A percentile compares a stretch with the other conserved stretches of the same genome.
These are phyloP conservation scores for Alentia gelatinosa DNA, from an alignment of 2,888 invertebrate genomes.

Conservation along the genomic window DNA sequence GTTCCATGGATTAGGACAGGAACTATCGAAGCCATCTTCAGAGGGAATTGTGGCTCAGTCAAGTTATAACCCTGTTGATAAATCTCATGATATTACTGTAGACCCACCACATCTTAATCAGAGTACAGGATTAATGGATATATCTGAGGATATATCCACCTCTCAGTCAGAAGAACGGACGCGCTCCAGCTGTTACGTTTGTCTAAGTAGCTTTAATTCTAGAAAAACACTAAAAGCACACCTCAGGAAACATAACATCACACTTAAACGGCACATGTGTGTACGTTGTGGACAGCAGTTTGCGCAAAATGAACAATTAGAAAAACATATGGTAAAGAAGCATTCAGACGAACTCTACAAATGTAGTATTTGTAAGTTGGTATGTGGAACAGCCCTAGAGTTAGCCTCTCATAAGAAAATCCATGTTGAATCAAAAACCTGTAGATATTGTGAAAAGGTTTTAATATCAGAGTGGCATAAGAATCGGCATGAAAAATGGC, in stretches of 20 bases:
- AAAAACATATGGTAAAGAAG: background rate
- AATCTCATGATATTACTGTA: no score
- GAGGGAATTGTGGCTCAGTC: no score
- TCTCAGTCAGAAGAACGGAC: background rate
- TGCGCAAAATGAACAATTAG: background rate
- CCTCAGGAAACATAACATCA: background rate
- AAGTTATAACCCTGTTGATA: no score
- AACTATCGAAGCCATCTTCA: no score
- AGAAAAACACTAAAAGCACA: background rate
- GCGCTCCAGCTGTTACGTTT: background rate
- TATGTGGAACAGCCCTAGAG: background rate
- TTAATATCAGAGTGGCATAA: background rate
- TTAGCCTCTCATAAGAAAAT: background rate
- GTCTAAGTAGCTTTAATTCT: background rate
- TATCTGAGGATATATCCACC: no score
- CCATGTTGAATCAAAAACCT: background rate
- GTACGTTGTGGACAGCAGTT: background rate
- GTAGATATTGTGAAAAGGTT: conserved; percentile 16
- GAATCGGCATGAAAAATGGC: background rate
- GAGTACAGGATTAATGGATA: no score
- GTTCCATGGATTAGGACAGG: background rate
- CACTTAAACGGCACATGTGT: background rate
- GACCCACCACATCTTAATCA: no score
- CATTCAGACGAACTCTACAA: conserved; percentile 19
- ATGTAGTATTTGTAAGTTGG: background rate